phyloP scores from a whole-genome alignment of 2,888 invertebrate genomes.

The Melipona beecheii region DNA sequence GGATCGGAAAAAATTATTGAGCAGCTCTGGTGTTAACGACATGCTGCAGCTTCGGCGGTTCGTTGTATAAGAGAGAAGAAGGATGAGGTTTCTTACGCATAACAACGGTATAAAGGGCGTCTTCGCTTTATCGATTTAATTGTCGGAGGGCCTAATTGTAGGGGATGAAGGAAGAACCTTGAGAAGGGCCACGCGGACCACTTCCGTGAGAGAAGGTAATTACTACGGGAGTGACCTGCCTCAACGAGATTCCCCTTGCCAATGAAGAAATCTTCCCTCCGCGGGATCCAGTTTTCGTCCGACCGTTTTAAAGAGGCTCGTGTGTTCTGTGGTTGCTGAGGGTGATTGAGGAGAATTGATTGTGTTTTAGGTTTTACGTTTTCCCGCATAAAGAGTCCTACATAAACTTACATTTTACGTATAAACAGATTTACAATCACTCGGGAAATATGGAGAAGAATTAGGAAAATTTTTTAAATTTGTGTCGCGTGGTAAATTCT shows the following conservation, averaged over 20 bases:
- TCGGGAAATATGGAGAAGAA: too few species aligned
- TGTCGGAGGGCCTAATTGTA: slow-evolving; percentile 74
- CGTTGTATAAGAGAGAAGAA: slow-evolving; percentile 20
- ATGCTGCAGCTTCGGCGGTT: slow-evolving; percentile 54
- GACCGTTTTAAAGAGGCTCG: slow-evolving; percentile 42
- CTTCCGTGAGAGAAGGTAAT: slow-evolving; percentile 80
- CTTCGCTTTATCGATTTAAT: slow-evolving; percentile 75
- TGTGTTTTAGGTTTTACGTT: background rate
- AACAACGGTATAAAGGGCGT: slow-evolving; percentile 49
- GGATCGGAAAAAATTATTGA: slow-evolving; percentile 43
- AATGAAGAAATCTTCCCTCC: slow-evolving; percentile 66
- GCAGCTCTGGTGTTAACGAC: slow-evolving; percentile 52
- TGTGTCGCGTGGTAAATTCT: too few species aligned
- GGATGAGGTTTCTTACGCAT: slow-evolving; percentile 32
- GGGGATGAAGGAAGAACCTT: slow-evolving; percentile 73
- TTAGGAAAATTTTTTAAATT: too few species aligned
- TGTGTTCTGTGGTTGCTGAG: background rate
- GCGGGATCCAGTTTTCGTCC: slow-evolving; percentile 51
- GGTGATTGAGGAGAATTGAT: background rate
- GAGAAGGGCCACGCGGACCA: slow-evolving; percentile 70
- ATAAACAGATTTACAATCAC: background rate
- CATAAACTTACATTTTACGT: background rate
- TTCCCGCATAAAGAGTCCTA: background rate
- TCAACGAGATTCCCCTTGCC: slow-evolving; percentile 73
- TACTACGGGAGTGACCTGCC: slow-evolving; percentile 78